Conservation (phyloP, 2,797 vertebrate genomes). For the Pempheris klunzingeri region DNA sequence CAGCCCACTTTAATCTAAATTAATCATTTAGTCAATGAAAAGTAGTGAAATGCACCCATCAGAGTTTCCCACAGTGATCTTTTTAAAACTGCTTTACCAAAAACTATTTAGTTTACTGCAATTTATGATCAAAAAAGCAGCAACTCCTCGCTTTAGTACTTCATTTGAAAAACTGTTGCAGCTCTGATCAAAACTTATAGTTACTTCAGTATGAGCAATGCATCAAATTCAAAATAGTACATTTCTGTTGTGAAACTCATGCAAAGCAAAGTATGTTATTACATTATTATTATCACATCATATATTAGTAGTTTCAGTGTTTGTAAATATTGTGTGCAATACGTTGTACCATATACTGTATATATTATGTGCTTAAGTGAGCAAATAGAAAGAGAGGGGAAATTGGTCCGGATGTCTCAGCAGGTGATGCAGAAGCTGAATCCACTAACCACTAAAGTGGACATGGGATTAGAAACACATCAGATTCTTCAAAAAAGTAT, state of each 20-base stretch:
- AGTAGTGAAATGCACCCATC: not conserved
- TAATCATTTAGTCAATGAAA: not conserved
- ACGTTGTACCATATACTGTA: not conserved
- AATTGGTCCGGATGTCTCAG: not conserved
- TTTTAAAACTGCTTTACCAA: not conserved
- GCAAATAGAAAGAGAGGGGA: not conserved
- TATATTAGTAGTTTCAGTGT: no score
- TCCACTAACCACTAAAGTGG: slow-evolving; percentile 13
- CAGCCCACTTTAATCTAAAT: not conserved
- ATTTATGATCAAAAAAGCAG: not conserved
- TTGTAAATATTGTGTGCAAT: not conserved
- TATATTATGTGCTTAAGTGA: not conserved
- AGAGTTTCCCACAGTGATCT: not conserved
- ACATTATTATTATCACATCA: no score
- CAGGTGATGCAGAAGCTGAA: slow-evolving; percentile 3
- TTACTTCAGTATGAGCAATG: not conserved
- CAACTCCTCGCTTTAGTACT: not conserved
- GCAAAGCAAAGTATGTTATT: no score
- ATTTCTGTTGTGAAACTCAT: not conserved
- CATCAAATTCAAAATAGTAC: not conserved
- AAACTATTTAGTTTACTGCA: no score
- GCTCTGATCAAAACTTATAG: not conserved
- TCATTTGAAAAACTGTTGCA: not conserved
- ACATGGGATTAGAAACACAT: slow-evolving; percentile 38
- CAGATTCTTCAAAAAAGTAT: slow-evolving; percentile 60